Evolutionary conservation across 2,888 invertebrate genomes (phyloP).

Genomic region (Drosophila atroscutellata): DNA sequence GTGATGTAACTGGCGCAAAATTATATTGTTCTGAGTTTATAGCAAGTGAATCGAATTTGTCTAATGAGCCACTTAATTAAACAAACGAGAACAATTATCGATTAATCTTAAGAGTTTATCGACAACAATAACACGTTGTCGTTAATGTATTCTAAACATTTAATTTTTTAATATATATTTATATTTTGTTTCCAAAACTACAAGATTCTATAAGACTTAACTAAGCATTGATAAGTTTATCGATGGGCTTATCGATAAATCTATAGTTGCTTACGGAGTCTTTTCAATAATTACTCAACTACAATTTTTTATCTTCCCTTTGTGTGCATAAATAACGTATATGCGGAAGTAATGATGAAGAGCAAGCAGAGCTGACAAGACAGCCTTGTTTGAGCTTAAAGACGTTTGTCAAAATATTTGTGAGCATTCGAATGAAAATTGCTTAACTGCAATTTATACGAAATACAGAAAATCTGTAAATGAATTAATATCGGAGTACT

Average conservation of each 20-base stretch:
- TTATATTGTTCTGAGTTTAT: not conserved
- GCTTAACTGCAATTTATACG: conserved; percentile 63
- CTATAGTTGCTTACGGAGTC: not conserved
- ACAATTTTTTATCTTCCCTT: not conserved
- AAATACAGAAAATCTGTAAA: conserved; percentile 52
- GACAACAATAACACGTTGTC: not conserved
- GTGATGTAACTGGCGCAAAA: not conserved
- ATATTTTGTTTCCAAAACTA: rapidly evolving
- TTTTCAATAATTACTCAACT: not conserved
- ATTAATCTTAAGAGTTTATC: not conserved
- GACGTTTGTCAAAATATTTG: not conserved
- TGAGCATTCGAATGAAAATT: conserved; percentile 41
- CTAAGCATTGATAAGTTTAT: not conserved
- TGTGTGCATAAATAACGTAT: not conserved
- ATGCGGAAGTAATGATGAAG: not conserved
- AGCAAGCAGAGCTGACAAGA: not conserved
- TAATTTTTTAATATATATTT: not conserved
- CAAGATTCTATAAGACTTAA: not conserved
- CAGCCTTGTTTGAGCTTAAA: not conserved
- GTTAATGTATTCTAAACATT: not conserved
- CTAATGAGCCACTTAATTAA: not conserved
- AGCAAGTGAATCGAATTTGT: conserved; percentile 5
- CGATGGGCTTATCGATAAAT: not conserved
- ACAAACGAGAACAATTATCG: not conserved
- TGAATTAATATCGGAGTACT: conserved; percentile 65